A percentile compares a stretch with the other conserved stretches of the same genome.
phyloP scores from a whole-genome alignment of 2,113 vertebrate genomes.

The sheep (Ovis aries) region DNA sequence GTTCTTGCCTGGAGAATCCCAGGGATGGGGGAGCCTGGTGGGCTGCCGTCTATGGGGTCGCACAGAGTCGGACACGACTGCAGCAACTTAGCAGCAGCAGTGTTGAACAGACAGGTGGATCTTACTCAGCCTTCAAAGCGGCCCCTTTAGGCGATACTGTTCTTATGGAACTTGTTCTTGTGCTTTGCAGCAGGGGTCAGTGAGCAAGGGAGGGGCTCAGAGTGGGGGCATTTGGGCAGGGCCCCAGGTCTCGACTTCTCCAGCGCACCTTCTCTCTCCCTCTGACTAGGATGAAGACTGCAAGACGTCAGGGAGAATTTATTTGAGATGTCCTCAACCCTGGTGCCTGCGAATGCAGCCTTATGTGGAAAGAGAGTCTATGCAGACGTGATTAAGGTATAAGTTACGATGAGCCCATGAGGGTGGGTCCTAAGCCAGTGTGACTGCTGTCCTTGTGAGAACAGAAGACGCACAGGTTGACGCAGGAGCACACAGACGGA shows the following conservation, averaged over 20 bases:
- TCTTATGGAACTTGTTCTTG: too few species aligned
- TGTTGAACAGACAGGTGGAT: too few species aligned
- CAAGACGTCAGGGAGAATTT: too few species aligned
- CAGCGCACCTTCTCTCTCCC: not conserved
- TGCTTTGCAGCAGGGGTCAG: too few species aligned
- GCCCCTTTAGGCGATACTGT: rapidly evolving
- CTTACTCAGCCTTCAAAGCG: rapidly evolving
- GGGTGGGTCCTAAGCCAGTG: too few species aligned
- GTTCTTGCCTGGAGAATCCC: too few species aligned
- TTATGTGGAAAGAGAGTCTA: not conserved
- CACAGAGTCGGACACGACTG: too few species aligned
- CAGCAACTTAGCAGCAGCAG: too few species aligned
- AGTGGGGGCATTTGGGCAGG: not conserved
- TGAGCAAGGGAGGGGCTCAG: not conserved
- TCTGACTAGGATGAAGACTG: not conserved
- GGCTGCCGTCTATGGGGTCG: rapidly evolving
- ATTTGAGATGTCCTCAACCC: not conserved
- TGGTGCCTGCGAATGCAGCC: not conserved
- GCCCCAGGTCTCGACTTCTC: not conserved
- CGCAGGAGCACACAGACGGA: not conserved
- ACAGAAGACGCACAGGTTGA: not conserved
- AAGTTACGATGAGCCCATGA: not conserved
- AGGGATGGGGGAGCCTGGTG: too few species aligned
- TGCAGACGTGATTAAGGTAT: not conserved
- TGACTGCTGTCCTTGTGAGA: too few species aligned